These are phyloP conservation scores for Sphenodon punctatus DNA, from an alignment of 2,797 vertebrate species.

Conservation along the genomic window DNA sequence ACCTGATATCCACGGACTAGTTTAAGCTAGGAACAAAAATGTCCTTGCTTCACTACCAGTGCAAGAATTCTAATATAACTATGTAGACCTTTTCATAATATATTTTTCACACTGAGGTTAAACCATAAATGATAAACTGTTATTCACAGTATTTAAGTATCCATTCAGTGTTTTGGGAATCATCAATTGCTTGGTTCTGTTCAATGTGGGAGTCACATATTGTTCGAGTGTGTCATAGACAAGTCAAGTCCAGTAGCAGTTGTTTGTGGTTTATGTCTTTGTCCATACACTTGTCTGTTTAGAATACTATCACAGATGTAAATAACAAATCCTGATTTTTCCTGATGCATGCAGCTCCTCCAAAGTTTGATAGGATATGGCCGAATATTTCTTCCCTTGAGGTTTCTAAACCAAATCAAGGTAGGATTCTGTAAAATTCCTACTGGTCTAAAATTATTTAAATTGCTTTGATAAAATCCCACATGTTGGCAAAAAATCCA, in stretches of 20 bases:
- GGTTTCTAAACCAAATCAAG: constrained; percentile 99
- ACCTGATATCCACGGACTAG: constrained; percentile 44
- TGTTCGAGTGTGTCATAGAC: constrained; percentile 80
- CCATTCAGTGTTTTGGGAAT: constrained; percentile 83
- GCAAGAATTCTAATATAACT: constrained; percentile 22
- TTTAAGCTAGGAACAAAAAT: constrained; percentile 32
- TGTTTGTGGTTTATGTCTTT: constrained; percentile 86
- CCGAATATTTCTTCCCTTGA: constrained; percentile 99
- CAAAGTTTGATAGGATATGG: constrained; percentile 89
- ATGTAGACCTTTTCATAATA: neutral
- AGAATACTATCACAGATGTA: constrained; percentile 75
- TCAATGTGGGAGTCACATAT: constrained; percentile 79
- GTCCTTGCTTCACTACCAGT: constrained; percentile 38
- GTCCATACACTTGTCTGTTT: constrained; percentile 80
- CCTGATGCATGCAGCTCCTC: constrained; percentile 89
- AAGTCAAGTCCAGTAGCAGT: constrained; percentile 78
- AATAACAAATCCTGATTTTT: constrained; percentile 95
- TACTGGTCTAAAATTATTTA: constrained; percentile 70
- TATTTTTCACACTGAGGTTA: neutral
- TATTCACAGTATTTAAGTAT: constrained; percentile 65
- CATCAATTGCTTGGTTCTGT: constrained; percentile 87
- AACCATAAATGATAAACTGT: constrained; percentile 20
- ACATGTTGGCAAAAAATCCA: neutral
- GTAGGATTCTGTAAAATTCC: constrained; percentile 89
- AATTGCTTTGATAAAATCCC: constrained; percentile 47